Evolutionary conservation across 2,888 invertebrate genomes (phyloP), one percentile per base, ranked within the genome.

Genomic region (Rhagium mordax): DNA sequence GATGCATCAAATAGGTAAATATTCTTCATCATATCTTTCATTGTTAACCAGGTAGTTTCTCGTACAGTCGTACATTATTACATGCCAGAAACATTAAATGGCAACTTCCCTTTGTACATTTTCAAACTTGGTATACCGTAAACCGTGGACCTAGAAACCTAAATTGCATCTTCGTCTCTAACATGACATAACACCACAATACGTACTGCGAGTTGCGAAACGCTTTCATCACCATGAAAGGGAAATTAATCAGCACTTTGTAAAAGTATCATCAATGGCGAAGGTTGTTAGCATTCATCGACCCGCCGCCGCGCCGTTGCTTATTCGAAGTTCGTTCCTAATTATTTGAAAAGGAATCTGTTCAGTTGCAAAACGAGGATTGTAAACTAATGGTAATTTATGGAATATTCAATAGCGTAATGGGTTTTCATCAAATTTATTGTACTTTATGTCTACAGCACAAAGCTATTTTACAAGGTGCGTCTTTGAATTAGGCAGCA

Each of bases 171-270:
- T 33, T 1, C 7, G 13, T 33, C 33, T 33, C 7, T 33, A 5
- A 29, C 29, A 29, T 70, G 67, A 62, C 70, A 74, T 59, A 61
- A 55, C 41, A 18, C 21, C 8, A 13, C 47, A 49, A 60, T 70
- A 55, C n/a, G 15, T 27, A 59, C 16, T 16, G 33, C 13, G 15
- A 33, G 13, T 72, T 75, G 61, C 33, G 61, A 67, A 71, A 74
- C 33, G 33, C 68, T 69, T 75, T 75, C 73, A 27, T 71, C 47
- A 27, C 69, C 47, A 66, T 41, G 73, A 74, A 74, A 77, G 72
- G 59, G 72, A 65, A 73, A 72, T 70, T 77, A 72, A 74, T 76
- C 72, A 71, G 72, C 68, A 74, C 68, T 75, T 76, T 74, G 67
- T 72, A 76, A 76, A 74, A 70, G 72, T 64, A 70, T 55, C 62